Percentiles rank a stretch among this genome's conserved stretches.
phyloP scores from a whole-genome alignment of 2,797 vertebrate genomes.

The Malacoctenus gilli region DNA sequence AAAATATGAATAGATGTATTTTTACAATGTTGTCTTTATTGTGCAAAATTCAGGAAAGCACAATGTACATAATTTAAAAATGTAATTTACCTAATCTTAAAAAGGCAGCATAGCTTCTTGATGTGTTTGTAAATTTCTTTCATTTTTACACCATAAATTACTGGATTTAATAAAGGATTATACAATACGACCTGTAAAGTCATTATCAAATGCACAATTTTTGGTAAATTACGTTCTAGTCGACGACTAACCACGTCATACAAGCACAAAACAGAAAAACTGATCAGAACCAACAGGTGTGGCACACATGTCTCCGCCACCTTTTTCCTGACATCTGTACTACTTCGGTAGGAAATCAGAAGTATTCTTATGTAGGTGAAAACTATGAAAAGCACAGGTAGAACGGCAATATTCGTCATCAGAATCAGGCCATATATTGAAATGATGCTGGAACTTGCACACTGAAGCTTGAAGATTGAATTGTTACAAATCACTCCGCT shows the following conservation, averaged over 20 bases:
- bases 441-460: not conserved
- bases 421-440: not conserved
- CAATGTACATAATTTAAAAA: too few relatives aligned
- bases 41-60: too few relatives aligned
- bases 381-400: conserved; percentile 18
- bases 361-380: conserved; percentile 23
- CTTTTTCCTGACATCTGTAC: conserved; percentile 28
- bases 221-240: conserved; percentile 1
- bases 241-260: conserved; percentile 1
- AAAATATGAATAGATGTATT: too few relatives aligned
- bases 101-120: too few relatives aligned
- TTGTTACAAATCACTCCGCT: conserved; percentile 24
- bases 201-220: not conserved
- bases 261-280: not conserved
- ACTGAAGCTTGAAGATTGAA: conserved; percentile 1
- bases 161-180: conserved; percentile 25
- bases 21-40: too few relatives aligned
- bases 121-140: not conserved
- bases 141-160: conserved; percentile 8
- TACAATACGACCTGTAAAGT: conserved; percentile 11
- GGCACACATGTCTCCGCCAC: conserved; percentile 19
- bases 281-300: conserved; percentile 26
- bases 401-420: not conserved
- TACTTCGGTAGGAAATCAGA: not conserved
- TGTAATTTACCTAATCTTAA: too few relatives aligned